These are phyloP conservation scores for Heliothis subflexa DNA, from an alignment of 1,140 invertebrate genomes.

Conservation along the genomic window DNA sequence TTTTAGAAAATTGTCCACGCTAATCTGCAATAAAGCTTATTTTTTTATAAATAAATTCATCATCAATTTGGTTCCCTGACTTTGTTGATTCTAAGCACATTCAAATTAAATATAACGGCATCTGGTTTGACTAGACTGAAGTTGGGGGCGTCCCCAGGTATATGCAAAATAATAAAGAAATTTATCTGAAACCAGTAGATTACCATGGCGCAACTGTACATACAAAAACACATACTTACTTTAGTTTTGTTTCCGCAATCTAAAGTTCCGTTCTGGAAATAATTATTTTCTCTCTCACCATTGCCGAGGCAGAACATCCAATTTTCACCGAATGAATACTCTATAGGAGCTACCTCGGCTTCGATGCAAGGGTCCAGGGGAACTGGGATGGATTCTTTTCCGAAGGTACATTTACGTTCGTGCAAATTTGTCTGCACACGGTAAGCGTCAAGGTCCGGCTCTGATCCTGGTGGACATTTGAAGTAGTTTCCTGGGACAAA, in stretches of 20 bases:
- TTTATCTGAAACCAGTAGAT: too few relatives aligned
- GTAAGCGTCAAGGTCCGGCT: constrained; percentile 78
- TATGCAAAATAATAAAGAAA: too few relatives aligned
- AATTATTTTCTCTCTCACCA: constrained; percentile 80
- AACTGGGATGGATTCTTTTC: constrained; percentile 68
- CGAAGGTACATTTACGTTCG: constrained; percentile 78
- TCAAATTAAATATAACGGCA: background rate
- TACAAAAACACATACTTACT: constrained; percentile 61
- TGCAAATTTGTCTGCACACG: constrained; percentile 81
- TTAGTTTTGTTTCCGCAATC: constrained; percentile 83
- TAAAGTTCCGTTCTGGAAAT: constrained; percentile 80
- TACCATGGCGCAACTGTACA: background rate
- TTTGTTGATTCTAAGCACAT: background rate
- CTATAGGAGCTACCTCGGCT: constrained; percentile 78
- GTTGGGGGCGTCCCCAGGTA: too few relatives aligned
- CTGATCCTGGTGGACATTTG: constrained; percentile 74
- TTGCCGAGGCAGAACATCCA: constrained; percentile 84
- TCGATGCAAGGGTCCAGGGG: constrained; percentile 79
- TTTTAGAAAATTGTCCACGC: constrained; percentile 71
- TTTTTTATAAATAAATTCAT: background rate
- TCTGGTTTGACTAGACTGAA: too few relatives aligned
- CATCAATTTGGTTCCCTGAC: background rate
- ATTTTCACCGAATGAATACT: constrained; percentile 81
- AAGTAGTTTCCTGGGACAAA: constrained; percentile 72
- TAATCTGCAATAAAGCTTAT: constrained; percentile 59